Evolutionary conservation across 1,140 invertebrate genomes (phyloP), one percentile per base, ranked within the genome.

Genomic region (Zaprionus africanus): DNA sequence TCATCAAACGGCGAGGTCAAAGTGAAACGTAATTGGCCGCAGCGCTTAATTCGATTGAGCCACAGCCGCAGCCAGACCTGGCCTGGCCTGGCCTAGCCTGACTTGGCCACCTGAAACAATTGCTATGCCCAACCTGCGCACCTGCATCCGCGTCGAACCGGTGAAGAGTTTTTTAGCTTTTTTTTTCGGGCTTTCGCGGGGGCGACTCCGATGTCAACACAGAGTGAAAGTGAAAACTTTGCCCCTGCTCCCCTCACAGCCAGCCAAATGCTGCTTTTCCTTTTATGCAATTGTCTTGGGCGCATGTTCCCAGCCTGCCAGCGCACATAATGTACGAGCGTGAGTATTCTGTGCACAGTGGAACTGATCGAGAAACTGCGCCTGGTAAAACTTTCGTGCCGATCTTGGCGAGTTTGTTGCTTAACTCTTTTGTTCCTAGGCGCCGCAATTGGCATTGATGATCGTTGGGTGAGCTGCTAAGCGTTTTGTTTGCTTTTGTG

Each of bases 21-120:
- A 90, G 85, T 85, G 79, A 90, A 90, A 85, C 76, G 85, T 90
- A 90, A 90, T 90, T 90, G 85, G 76, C 85, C 86, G 64, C 69
- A 72, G 86, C 78, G 87, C 64, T 90, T 85, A 81, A 85, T 82
- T 90, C 81, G 79, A 90, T 90, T 90, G 76, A 77, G 26, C 73
- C 38, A 36, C 60, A 75, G 72, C 28, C 65, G 69, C 22, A 64
- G 56, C 56, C 17, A 22, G 56, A 51, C 36, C 26, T 38, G 38
- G 38, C 1, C 31, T 41, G 22, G 22, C 49, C 11, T 41, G n/a
- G 38, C 38, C 38, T 7, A 41, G 38, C 38, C 46, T 31, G 24
- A 28, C 72, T 12, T 56, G 46, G 58, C 46, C 63, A 68, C 64
- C 71, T 75, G 57, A 77, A 67, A 62, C 63, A 54, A 59, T 53